phyloP scores from a whole-genome alignment of 2,797 vertebrate genomes.

The Chiroxiphia lanceolata region DNA sequence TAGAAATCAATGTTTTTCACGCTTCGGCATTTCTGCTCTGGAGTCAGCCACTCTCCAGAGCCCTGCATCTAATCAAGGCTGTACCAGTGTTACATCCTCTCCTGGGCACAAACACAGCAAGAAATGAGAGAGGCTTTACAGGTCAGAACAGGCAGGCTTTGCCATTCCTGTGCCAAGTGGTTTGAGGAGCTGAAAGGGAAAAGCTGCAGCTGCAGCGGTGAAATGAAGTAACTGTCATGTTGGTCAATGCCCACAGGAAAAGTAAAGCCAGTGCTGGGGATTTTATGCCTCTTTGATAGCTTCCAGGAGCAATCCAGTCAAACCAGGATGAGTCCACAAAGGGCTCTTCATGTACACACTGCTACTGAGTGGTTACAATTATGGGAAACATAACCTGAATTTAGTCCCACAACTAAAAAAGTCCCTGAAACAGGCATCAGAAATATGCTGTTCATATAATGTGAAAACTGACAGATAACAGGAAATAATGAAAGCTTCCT shows the following conservation, averaged over 20 bases:
- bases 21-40: slow-evolving; percentile 46
- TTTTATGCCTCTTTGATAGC: slow-evolving; percentile 42
- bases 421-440: not conserved
- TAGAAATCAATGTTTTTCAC: slow-evolving; percentile 71
- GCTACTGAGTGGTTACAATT: slow-evolving; percentile 34
- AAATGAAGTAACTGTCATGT: slow-evolving; percentile 39
- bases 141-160: slow-evolving; percentile 52
- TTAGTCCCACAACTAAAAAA: slow-evolving; percentile 9
- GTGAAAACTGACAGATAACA: slow-evolving; percentile 18
- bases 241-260: slow-evolving; percentile 58
- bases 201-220: slow-evolving; percentile 16
- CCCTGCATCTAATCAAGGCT: slow-evolving; percentile 26
- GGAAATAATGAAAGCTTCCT: slow-evolving; percentile 11
- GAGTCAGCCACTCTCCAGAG: slow-evolving; percentile 46
- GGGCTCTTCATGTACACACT: slow-evolving; percentile 3
- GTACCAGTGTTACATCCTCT: slow-evolving; percentile 38
- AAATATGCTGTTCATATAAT: not conserved
- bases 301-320: slow-evolving; percentile 55
- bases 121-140: slow-evolving; percentile 67
- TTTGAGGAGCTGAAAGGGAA: slow-evolving; percentile 25
- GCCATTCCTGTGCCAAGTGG: slow-evolving; percentile 21
- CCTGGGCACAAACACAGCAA: slow-evolving; percentile 41
- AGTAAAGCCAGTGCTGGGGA: slow-evolving; percentile 10
- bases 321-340: slow-evolving; percentile 41
- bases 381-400: not conserved